Base-by-base conservation (phyloP, 1,140 invertebrate genomes). In the Panonychus citri region DNA sequence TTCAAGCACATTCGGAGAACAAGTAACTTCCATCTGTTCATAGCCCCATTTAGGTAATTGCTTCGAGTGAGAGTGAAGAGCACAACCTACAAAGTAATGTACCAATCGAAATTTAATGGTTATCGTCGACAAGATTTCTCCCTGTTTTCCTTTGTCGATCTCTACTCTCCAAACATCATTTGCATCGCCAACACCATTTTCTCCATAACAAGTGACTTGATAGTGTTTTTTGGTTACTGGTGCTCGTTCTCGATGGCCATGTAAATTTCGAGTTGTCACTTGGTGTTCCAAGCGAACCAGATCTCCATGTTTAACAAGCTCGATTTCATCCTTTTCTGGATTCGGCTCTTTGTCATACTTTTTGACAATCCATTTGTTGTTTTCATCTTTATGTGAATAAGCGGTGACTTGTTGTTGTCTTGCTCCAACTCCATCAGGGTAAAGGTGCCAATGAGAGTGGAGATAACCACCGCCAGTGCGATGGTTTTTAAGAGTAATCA, bases 381-480 rank as follows among this genome's bases (percentile, higher is more conserved):
- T 95, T 54, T 91, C 87, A 69, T 96, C 91, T 72, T 96, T 96
- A 68, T 96, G 91, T 0, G 88, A 88, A 68, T 96, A 96, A 0
- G 88, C 89, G 21, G 91, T 95, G 49, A 95, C 81, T 75, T 93
- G 89, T 70, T 94, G 89, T 66, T 94, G 89, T 60, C 80, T 73
- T n/a, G 87, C 85, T 1, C 88, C 88, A 34, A 82, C 71, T 37
- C 82, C 85, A 66, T 90, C 84, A 15, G 90, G 90, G 73, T 95
- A 97, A 4, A 95, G 70, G 72, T 95, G 90, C 70, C 81, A 82
- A 71, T 97, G 91, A 0, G 90, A 97, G 70, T 97, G 91, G 19
- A 96, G 74, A 69, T 97, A 96, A 1, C 85, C 89, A 0, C 91
- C 91, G 34, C 87, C 90, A 19, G 88, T 93, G 60, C 86, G 76